phyloP scores from a whole-genome alignment of 2,797 vertebrate genomes.

The Mionectes olivaceus region DNA sequence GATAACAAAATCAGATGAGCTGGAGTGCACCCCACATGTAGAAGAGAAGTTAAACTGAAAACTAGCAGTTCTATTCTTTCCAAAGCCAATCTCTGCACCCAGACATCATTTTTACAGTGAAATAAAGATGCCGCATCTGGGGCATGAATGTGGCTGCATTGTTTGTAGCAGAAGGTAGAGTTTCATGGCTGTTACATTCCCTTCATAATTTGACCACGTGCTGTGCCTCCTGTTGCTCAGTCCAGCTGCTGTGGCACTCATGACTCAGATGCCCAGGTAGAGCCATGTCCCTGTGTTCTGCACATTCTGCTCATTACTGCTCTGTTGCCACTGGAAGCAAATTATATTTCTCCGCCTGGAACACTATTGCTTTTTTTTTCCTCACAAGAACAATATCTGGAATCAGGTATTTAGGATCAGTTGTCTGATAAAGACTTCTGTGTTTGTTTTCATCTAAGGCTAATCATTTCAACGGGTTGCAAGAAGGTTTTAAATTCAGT shows the following conservation, averaged over 20 bases:
- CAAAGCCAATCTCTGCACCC: neutral
- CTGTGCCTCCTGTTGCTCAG: fast-evolving
- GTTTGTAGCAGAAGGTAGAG: neutral
- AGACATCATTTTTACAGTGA: neutral
- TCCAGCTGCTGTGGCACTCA: neutral
- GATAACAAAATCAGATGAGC: neutral
- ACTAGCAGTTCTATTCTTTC: neutral
- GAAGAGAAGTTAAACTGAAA: neutral
- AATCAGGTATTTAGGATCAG: neutral
- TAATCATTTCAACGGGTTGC: neutral
- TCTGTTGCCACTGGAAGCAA: neutral
- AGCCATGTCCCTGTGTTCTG: fast-evolving
- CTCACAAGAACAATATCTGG: neutral
- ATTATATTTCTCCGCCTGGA: fast-evolving
- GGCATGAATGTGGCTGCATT: fast-evolving
- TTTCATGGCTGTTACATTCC: neutral
- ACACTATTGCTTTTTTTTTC: neutral
- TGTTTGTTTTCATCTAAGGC: neutral
- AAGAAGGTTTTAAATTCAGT: neutral
- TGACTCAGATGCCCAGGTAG: neutral
- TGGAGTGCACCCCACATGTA: neutral
- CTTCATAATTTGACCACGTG: neutral
- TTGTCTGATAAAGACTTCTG: neutral
- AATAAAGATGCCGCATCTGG: neutral
- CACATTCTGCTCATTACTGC: neutral